phyloP scores from a whole-genome alignment of 2,797 vertebrate genomes.

The Zenarchopterus dispar region DNA sequence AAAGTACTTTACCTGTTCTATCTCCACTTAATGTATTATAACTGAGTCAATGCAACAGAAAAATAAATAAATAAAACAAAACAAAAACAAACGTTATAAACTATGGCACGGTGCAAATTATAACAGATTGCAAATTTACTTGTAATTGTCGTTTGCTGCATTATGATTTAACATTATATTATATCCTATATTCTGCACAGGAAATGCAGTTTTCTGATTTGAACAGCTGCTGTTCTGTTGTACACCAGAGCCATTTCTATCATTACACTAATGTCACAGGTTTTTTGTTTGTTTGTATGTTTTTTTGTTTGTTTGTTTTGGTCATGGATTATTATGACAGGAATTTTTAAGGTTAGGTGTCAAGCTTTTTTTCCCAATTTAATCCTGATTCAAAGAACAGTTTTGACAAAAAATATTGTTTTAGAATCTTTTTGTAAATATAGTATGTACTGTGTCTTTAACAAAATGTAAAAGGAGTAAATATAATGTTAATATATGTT shows the following conservation, averaged over 20 bases:
- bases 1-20: neutral
- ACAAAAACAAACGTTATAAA: too few relatives aligned
- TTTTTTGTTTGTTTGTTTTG: conserved; percentile 28
- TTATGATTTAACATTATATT: neutral
- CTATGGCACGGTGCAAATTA: too few relatives aligned
- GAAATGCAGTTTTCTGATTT: conserved; percentile 8
- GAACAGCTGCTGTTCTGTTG: conserved; percentile 27
- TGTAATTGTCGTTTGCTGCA: too few relatives aligned
- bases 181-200: neutral
- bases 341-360: conserved; percentile 42
- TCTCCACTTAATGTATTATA: neutral
- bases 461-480: conserved; percentile 42
- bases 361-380: conserved; percentile 47
- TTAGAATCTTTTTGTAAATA: conserved; percentile 70
- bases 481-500: conserved; percentile 73
- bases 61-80: too few relatives aligned
- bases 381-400: conserved; percentile 33
- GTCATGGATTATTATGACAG: conserved; percentile 54
- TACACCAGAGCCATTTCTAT: conserved; percentile 3
- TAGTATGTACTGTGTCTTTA: conserved; percentile 68
- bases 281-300: conserved; percentile 32
- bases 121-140: too few relatives aligned
- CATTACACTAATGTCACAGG: conserved; percentile 25
- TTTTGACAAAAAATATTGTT: conserved; percentile 53
- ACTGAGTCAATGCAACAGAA: too few relatives aligned